These are phyloP conservation scores for Disparrhopalites patrizii DNA, from an alignment of 2,888 invertebrate species.

Conservation along the genomic window DNA sequence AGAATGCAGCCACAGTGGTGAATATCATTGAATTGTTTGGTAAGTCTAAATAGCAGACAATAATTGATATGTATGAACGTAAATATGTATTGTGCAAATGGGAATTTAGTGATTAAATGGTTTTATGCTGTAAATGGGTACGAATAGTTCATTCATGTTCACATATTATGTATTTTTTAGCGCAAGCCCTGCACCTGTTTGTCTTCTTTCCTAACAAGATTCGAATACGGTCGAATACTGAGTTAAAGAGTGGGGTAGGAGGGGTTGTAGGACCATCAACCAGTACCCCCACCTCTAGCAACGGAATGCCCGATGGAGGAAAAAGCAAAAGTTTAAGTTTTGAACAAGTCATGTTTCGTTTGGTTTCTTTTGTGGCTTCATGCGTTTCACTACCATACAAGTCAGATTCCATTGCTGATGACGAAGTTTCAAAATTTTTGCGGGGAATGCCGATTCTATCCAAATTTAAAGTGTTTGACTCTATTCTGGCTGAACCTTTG, in stretches of 20 bases:
- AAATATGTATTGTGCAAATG: slow-evolving; percentile 43
- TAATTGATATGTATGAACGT: background rate
- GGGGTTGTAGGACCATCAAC: background rate
- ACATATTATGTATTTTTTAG: too few relatives aligned
- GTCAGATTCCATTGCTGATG: slow-evolving; percentile 18
- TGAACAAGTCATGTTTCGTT: slow-evolving; percentile 45
- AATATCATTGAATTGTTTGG: slow-evolving; percentile 70
- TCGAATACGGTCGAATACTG: slow-evolving; percentile 37
- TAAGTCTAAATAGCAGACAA: too few relatives aligned
- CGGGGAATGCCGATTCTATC: slow-evolving; percentile 31
- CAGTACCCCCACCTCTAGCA: slow-evolving; percentile 23
- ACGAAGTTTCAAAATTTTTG: slow-evolving; percentile 38
- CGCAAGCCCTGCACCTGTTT: slow-evolving; percentile 44
- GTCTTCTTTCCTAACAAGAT: slow-evolving; percentile 46
- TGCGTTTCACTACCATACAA: slow-evolving; percentile 41
- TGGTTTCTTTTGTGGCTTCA: slow-evolving; percentile 43
- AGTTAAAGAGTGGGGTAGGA: slow-evolving; percentile 6
- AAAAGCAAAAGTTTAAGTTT: slow-evolving; percentile 41
- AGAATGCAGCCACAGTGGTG: slow-evolving; percentile 67
- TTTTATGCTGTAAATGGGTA: slow-evolving; percentile 47
- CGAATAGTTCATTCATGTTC: slow-evolving; percentile 39
- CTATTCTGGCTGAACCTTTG: slow-evolving; percentile 33
- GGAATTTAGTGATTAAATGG: slow-evolving; percentile 49
- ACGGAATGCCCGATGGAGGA: slow-evolving; percentile 7
- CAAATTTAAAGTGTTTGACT: slow-evolving; percentile 37